Conservation (phyloP, 2,888 invertebrate genomes). For the Lottia gigantea region DNA sequence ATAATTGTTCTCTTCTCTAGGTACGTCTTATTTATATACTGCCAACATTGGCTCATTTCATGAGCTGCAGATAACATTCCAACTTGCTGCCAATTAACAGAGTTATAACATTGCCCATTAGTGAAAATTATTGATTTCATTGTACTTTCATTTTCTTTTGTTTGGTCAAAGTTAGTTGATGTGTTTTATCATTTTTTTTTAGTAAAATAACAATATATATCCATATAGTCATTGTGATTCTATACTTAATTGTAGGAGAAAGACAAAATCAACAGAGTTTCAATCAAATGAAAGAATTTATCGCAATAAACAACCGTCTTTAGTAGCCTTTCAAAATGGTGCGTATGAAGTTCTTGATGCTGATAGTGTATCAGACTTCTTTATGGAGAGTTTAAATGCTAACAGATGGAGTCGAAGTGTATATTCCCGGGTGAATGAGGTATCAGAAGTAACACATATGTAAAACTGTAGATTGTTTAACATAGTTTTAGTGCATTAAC, state of each 20-base stretch:
- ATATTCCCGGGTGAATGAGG: conserved; percentile 16
- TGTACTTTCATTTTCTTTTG: too few species aligned
- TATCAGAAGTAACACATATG: conserved; percentile 3
- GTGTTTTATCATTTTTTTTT: too few species aligned
- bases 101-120: too few species aligned
- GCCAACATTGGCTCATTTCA: too few species aligned
- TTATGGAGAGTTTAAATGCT: background rate
- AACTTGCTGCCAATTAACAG: too few species aligned
- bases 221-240: background rate
- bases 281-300: conserved; percentile 13
- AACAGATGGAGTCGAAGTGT: conserved; percentile 18
- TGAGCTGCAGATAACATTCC: too few species aligned
- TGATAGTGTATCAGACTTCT: background rate
- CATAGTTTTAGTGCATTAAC: too few species aligned
- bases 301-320: conserved; percentile 12
- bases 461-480: background rate
- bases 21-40: conserved; percentile 11
- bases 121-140: too few species aligned
- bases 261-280: conserved; percentile 12
- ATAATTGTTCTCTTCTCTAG: conserved; percentile 18
- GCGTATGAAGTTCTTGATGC: conserved; percentile 17
- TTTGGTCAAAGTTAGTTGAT: too few species aligned
- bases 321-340: conserved; percentile 19
- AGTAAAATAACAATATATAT: background rate
- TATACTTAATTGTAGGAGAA: conserved; percentile 10